These are phyloP conservation scores for Passer domesticus DNA, from an alignment of 2,113 vertebrate species.

Conservation along the genomic window DNA sequence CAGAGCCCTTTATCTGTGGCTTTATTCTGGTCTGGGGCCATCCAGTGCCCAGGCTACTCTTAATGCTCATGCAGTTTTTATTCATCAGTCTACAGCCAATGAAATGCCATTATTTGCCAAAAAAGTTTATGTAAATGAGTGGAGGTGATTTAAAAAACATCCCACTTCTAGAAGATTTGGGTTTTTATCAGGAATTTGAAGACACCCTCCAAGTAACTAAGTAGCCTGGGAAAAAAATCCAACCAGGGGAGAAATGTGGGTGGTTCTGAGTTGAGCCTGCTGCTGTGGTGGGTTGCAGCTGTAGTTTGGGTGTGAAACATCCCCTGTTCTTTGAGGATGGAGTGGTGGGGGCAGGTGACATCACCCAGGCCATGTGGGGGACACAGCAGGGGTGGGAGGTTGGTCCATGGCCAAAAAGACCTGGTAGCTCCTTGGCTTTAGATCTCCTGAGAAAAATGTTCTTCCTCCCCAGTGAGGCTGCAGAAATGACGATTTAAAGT, in stretches of 20 bases:
- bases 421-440: not conserved
- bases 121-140: not conserved
- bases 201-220: not conserved
- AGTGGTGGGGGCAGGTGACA: not conserved
- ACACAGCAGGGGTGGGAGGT: fast-evolving
- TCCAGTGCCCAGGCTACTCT: not conserved
- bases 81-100: not conserved
- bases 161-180: not conserved
- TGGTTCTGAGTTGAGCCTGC: not conserved
- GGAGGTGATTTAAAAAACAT: not conserved
- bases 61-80: not conserved
- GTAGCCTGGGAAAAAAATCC: not conserved
- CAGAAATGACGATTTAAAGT: not conserved
- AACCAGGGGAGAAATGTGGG: not conserved
- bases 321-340: not conserved
- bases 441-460: not conserved
- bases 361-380: fast-evolving
- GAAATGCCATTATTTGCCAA: not conserved
- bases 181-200: not conserved
- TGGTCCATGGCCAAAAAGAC: not conserved
- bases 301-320: not conserved
- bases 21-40: not conserved
- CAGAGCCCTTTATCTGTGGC: not conserved
- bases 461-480: not conserved
- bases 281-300: not conserved